Evolutionary conservation across 2,797 vertebrate genomes (phyloP).

Genomic region (Enteromius treurensis): DNA sequence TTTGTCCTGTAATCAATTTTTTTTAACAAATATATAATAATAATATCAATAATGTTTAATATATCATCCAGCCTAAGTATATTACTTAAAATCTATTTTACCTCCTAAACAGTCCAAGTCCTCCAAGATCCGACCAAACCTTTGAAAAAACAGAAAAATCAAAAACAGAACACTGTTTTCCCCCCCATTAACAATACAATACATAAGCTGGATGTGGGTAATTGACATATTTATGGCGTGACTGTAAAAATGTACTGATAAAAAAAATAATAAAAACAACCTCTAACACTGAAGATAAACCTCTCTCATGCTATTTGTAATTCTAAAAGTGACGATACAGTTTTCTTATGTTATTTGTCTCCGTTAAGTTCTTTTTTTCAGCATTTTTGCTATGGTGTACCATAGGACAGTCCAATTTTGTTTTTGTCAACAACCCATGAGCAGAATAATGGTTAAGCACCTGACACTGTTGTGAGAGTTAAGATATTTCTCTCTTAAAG

Average conservation of each 20-base stretch:
- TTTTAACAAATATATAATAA: not conserved
- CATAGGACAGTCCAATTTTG: too few relatives aligned
- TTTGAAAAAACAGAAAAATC: conserved; percentile 61
- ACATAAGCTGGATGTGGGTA: not conserved
- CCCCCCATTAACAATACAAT: not conserved
- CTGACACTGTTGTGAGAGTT: conserved; percentile 89
- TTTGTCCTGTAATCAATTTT: not conserved
- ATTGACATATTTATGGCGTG: too few relatives aligned
- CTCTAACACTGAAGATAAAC: too few relatives aligned
- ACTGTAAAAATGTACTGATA: too few relatives aligned
- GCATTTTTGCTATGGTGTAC: too few relatives aligned
- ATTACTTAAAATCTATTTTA: conserved; percentile 63
- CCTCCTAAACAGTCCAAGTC: conserved; percentile 98
- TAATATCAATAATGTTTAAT: not conserved
- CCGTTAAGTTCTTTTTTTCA: too few relatives aligned
- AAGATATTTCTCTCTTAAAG: conserved; percentile 92
- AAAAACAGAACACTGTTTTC: not conserved
- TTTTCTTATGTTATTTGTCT: too few relatives aligned
- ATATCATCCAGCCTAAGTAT: not conserved
- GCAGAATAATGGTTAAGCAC: conserved; percentile 52
- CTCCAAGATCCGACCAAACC: conserved; percentile 97
- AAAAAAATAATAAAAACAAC: too few relatives aligned
- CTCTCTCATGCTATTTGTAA: too few relatives aligned
- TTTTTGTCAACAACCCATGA: not conserved
- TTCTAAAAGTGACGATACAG: too few relatives aligned